Conservation (phyloP, 2,797 vertebrate genomes). For the Melanotaenia nigrans region DNA sequence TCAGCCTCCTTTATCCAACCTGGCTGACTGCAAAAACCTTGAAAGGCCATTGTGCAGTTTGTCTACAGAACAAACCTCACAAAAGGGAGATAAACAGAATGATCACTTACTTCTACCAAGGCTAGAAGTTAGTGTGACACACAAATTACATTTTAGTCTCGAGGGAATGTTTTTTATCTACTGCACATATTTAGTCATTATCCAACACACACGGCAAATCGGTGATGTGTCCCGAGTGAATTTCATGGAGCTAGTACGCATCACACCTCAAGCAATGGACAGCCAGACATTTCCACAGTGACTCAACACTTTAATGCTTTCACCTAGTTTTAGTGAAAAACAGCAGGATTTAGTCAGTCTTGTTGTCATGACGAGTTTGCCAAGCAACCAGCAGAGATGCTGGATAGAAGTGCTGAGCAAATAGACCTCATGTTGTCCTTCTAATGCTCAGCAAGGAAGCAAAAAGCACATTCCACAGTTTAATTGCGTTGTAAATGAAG, state of each 20-base stretch:
- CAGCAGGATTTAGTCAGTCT: constrained; percentile 19
- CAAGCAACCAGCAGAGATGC: constrained; percentile 39
- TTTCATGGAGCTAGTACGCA: not conserved
- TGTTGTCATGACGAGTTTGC: constrained; percentile 33
- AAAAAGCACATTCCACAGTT: constrained; percentile 6
- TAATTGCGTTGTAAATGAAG: not conserved
- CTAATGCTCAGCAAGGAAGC: constrained; percentile 23
- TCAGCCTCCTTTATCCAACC: not conserved
- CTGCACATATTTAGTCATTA: not conserved
- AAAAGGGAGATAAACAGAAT: not conserved
- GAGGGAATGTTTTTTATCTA: not conserved
- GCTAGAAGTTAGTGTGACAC: not conserved
- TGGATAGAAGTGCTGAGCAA: not conserved
- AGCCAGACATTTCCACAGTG: constrained; percentile 8
- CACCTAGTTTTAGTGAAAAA: constrained; percentile 17
- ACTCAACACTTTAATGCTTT: constrained; percentile 2
- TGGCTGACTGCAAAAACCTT: not conserved
- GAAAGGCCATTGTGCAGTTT: not conserved
- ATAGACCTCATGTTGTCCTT: constrained; percentile 20
- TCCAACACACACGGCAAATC: not conserved
- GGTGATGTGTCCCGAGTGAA: not conserved
- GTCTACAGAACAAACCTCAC: not conserved
- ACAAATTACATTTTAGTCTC: not conserved
- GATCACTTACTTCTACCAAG: not conserved
- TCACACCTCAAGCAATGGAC: not conserved